These are phyloP conservation scores for Oxystoma pomonae DNA, from an alignment of 2,888 invertebrate genomes.

Conservation along the genomic window DNA sequence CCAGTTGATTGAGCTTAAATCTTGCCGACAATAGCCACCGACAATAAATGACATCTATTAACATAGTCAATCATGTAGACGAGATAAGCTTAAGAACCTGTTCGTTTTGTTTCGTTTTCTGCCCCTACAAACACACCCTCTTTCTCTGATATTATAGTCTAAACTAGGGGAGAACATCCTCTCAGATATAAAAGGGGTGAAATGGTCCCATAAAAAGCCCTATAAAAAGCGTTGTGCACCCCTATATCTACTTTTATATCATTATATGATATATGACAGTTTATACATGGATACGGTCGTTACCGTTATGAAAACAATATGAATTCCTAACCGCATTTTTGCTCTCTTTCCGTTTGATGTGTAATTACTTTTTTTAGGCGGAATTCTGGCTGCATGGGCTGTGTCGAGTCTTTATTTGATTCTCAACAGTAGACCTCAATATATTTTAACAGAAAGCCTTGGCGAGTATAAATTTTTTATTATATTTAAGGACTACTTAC, in stretches of 20 bases:
- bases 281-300: constrained; percentile 42
- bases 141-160: no score
- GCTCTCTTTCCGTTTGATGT: constrained; percentile 45
- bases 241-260: no score
- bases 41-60: constrained; percentile 41
- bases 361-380: constrained; percentile 47
- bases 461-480: no score
- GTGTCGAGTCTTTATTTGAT: constrained; percentile 22
- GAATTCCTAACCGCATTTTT: constrained; percentile 50
- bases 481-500: no score
- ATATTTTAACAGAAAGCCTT: no score
- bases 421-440: neutral
- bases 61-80: constrained; percentile 46
- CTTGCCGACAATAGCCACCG: constrained; percentile 32
- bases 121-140: no score
- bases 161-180: no score
- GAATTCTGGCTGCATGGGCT: constrained; percentile 20
- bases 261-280: constrained; percentile 43
- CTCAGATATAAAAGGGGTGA: no score
- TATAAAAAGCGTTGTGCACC: no score
- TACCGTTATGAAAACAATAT: constrained; percentile 50
- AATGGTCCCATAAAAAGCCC: no score
- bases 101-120: constrained; percentile 32
- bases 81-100: constrained; percentile 22
- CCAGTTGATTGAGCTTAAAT: constrained; percentile 37